Conservation (phyloP, 2,888 invertebrate species). For the Dioctria rufipes region DNA sequence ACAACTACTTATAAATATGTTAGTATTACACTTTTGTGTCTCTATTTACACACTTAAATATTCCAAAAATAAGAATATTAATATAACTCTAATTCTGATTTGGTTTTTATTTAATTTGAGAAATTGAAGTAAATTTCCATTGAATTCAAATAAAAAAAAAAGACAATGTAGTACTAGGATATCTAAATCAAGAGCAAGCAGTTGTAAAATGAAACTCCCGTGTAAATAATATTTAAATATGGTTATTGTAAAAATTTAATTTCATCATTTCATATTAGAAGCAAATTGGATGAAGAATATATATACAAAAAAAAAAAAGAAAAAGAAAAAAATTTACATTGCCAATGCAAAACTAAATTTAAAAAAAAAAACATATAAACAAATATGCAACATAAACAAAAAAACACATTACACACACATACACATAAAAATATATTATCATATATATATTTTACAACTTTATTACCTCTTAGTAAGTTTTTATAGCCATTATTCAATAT, state of each 20-base stretch:
- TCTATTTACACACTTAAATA: too few relatives aligned
- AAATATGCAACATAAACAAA: conserved; percentile 20
- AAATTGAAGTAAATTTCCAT: neutral
- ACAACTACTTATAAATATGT: too few relatives aligned
- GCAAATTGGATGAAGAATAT: neutral
- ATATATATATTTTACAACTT: conserved; percentile 20
- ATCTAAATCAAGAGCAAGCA: conserved; percentile 41
- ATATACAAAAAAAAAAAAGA: neutral
- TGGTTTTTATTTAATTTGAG: too few relatives aligned
- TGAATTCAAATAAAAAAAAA: neutral
- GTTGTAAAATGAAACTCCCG: neutral
- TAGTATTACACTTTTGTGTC: too few relatives aligned
- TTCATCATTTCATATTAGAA: conserved; percentile 4
- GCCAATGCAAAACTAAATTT: conserved; percentile 45
- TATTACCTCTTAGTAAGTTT: conserved; percentile 46
- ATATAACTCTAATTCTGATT: too few relatives aligned
- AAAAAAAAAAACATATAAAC: conserved; percentile 16
- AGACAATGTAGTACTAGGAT: neutral
- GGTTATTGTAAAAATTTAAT: conserved; percentile 14
- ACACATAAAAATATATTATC: conserved; percentile 12
- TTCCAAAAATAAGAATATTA: too few relatives aligned
- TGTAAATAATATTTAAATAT: conserved; percentile 26
- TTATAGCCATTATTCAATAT: conserved; percentile 47
- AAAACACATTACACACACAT: conserved; percentile 40
- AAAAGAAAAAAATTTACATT: conserved; percentile 10